These are phyloP conservation scores for Daphoenositta chrysoptera DNA, from an alignment of 2,113 vertebrate species.

Conservation along the genomic window DNA sequence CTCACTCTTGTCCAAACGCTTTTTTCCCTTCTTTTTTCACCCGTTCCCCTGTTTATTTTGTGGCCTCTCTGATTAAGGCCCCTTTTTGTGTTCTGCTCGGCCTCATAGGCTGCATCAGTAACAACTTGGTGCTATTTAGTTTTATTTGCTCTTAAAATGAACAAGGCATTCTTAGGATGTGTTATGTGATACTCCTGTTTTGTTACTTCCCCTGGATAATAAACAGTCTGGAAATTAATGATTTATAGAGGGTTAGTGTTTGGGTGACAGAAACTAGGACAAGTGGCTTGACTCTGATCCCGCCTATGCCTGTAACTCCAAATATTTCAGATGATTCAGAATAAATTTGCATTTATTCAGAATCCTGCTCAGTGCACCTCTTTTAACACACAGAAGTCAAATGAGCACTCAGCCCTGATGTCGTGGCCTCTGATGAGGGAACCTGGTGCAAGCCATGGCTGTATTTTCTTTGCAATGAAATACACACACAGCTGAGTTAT, in stretches of 20 bases:
- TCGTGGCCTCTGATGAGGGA: neutral
- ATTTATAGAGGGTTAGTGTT: slow-evolving; percentile 56
- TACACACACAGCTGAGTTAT: neutral
- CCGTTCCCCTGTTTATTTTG: slow-evolving; percentile 6
- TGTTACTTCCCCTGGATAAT: slow-evolving; percentile 63
- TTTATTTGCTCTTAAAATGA: slow-evolving; percentile 70
- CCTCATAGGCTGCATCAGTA: neutral
- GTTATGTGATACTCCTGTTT: slow-evolving; percentile 54
- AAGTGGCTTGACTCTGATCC: neutral
- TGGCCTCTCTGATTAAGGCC: neutral
- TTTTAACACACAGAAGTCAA: neutral
- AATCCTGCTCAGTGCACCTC: neutral
- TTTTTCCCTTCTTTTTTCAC: neutral
- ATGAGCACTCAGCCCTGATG: neutral
- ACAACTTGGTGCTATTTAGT: slow-evolving; percentile 62
- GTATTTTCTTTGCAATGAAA: slow-evolving; percentile 4
- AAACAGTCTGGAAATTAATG: slow-evolving; percentile 67
- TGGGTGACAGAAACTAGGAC: slow-evolving; percentile 33
- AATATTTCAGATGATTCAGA: neutral
- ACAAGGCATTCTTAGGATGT: slow-evolving; percentile 58
- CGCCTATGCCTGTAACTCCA: neutral
- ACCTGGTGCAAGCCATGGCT: neutral
- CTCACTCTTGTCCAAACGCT: neutral
- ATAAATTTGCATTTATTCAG: neutral
- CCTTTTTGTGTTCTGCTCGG: neutral